Evolutionary conservation across 2,888 invertebrate species (phyloP).

Genomic region (Zelleria hepariella): DNA sequence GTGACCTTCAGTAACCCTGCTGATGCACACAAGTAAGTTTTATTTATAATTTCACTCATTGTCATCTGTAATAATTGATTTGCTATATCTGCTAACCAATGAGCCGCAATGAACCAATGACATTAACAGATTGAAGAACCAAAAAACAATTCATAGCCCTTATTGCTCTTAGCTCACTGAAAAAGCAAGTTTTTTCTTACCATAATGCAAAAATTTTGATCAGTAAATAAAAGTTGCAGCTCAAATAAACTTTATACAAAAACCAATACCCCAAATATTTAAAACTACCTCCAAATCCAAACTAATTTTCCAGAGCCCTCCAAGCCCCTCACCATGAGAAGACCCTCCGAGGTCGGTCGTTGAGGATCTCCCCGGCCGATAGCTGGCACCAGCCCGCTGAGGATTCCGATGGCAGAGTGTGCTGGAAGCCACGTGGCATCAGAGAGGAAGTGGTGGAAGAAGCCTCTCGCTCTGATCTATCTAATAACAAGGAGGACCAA

Average conservation of each 20-base stretch:
- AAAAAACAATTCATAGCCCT: too few species aligned
- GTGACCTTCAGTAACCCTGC: slow-evolving; percentile 65
- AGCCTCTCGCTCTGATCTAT: not conserved
- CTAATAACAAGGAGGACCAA: not conserved
- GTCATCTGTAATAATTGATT: too few species aligned
- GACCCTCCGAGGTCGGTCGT: slow-evolving; percentile 38
- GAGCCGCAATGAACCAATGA: too few species aligned
- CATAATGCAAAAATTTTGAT: too few species aligned
- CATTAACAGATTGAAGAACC: too few species aligned
- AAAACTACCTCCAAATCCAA: not conserved
- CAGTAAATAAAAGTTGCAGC: too few species aligned
- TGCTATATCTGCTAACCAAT: too few species aligned
- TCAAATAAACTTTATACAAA: too few species aligned
- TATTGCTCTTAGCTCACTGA: too few species aligned
- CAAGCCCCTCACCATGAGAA: slow-evolving; percentile 51
- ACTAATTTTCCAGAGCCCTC: slow-evolving; percentile 36
- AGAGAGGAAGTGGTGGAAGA: not conserved
- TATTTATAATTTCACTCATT: not conserved
- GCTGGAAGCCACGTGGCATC: slow-evolving; percentile 36
- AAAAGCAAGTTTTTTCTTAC: too few species aligned
- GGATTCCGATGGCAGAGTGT: slow-evolving; percentile 42
- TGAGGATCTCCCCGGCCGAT: slow-evolving; percentile 71
- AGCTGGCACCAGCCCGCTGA: slow-evolving; percentile 75
- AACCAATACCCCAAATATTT: not conserved
- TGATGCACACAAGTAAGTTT: slow-evolving; percentile 66